Evolutionary conservation across 1,140 invertebrate genomes (phyloP), one percentile per base, ranked within the genome.

Genomic region (Radopholus similis): DNA sequence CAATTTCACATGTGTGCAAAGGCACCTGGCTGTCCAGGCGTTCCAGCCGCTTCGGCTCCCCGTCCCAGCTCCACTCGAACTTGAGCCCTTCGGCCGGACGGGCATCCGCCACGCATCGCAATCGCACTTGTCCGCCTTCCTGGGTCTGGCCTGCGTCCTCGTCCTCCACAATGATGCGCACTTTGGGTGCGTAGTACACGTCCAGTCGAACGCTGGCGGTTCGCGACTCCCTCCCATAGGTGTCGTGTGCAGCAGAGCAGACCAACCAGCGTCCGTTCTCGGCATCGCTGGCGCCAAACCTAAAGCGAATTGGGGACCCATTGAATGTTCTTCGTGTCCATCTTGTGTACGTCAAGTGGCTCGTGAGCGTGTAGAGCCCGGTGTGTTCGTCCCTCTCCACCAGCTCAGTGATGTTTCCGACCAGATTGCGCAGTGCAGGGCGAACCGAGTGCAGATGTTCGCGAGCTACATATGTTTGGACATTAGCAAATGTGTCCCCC

Each of bases 181-280:
- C 54, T 47, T 66, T 66, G 4, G 64, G 64, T 32, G 32, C 38
- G 26, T 44, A 66, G 15, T 28, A 56, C 26, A 66, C 64, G 49
- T 66, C 64, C 28, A 66, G 23, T 15, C 26, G 28, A 18, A 58
- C 44, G 59, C 64, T 66, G 13, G 64, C 64, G 49, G 18, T 66
- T 54, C 59, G 56, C 11, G 40, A 21, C 21, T 66, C 64, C 4
- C 58, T 56, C 15, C 56, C 64, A 47, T 66, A 66, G 23, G 55
- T 15, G n/a, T 66, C 64, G 49, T 66, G 64, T 8, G 56, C 53
- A n/a, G 55, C 55, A 53, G 58, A 21, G 37, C 64, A 66, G 28
- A 55, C 64, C n/a, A 66, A 38, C 44, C 40, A 66, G 34, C 38
- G 51, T 1, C 64, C 64, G 49, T 66, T 66, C 28, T 66, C 64